A percentile compares a stretch with the other conserved stretches of the same genome.
These are phyloP conservation scores for Nemoura dubitans DNA, from an alignment of 2,888 invertebrate genomes.

Conservation along the genomic window DNA sequence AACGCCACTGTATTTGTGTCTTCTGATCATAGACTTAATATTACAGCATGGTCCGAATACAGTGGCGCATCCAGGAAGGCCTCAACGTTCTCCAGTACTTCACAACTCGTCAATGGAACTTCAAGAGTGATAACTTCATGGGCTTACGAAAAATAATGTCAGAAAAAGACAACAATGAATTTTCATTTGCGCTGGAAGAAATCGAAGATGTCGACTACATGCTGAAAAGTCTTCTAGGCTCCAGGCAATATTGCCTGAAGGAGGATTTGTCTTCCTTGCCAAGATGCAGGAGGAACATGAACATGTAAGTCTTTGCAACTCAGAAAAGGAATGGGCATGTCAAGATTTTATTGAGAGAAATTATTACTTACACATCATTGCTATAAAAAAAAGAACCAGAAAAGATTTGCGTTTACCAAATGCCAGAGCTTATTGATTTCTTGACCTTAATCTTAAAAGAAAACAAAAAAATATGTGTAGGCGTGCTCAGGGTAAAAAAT, in stretches of 20 bases:
- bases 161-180: slow-evolving; percentile 67
- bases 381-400: no score
- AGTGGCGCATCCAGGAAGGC: slow-evolving; percentile 70
- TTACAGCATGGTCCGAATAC: slow-evolving; percentile 71
- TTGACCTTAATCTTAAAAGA: no score
- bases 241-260: slow-evolving; percentile 84
- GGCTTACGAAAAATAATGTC: slow-evolving; percentile 65
- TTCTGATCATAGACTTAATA: no score
- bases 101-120: slow-evolving; percentile 83
- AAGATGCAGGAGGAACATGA: slow-evolving; percentile 71
- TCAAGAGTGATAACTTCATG: slow-evolving; percentile 70
- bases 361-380: no score
- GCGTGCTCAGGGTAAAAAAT: no score
- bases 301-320: slow-evolving; percentile 67
- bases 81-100: slow-evolving; percentile 78
- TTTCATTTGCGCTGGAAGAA: slow-evolving; percentile 63
- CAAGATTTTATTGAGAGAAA: no score
- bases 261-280: slow-evolving; percentile 83
- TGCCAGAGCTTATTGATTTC: no score
- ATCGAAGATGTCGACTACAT: slow-evolving; percentile 74
- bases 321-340: no score
- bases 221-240: slow-evolving; percentile 78
- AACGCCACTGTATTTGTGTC: no score
- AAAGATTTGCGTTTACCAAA: no score
- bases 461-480: no score